Evolutionary conservation across 1,140 invertebrate genomes (phyloP), one percentile per base, ranked within the genome.

Genomic region (Pseudomyrmex flavicornis): DNA sequence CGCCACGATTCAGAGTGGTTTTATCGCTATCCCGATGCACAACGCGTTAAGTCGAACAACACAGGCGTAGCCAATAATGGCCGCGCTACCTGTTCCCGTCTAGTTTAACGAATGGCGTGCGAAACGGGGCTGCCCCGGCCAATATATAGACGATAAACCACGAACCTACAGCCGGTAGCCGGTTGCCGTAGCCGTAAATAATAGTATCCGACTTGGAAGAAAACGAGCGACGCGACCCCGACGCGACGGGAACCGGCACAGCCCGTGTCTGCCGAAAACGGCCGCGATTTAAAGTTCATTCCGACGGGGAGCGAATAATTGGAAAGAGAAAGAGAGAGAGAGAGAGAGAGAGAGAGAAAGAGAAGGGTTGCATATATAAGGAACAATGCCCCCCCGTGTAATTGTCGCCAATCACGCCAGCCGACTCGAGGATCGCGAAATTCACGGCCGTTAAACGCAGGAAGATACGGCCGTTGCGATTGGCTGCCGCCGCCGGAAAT

Each of bases 291-390:
- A 87, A 90, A 90, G 89, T 92, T 93, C 92, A 93, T 92, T 93
- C 92, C 83, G 88, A 82, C 86, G 90, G 68, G 17, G 92, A 92
- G 91, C 89, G 91, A 93, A 93, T 93, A 93, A 93, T 93, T 93
- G 92, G 86, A 88, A 83, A 44, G 83, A 68, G 69, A 59, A 70
- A 69, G 0, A 68, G 63, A 58, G 35, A 35, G 0, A 68, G 63
- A 58, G 35, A 35, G 17, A 17, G 17, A 17, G 17, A 59, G 73
- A 69, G 2, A 68, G 63, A 58, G 35, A 35, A 5, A 35, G 35
- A 35, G 35, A 35, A 35, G 69, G 66, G 65, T 20, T 35, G 65
- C 65, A 50, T 70, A 26, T 70, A 80, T 50, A 72, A 80, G 76
- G 62, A 89, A 90, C 90, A 89, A 86, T 89, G 88, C 77, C 35